Evolutionary conservation across 2,113 vertebrate genomes (phyloP), one percentile per base, ranked within the genome.

Genomic region (Eurystomus gularis): DNA sequence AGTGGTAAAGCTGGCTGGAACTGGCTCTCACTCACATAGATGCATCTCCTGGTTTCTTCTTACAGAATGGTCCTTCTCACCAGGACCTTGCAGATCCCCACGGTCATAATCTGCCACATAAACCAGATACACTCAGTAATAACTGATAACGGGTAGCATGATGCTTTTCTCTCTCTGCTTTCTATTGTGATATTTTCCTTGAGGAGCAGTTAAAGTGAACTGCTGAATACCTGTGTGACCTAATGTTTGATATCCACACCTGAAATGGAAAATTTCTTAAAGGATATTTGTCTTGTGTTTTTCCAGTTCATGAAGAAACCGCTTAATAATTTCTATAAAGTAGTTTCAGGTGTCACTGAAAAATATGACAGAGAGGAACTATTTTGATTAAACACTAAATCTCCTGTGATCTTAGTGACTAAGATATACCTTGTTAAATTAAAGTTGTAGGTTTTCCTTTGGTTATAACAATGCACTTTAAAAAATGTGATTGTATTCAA

Each of bases 1-100:
- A 42, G 62, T 4, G 20, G 12, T 9, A 15, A 62, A 80, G 9
- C 11, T 2, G 3, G 1, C 10, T 68, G 52, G 29, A 71, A 10
- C 29, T 29, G 7, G 1, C 12, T 51, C 28, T 69, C 6, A 54
- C 37, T 40, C n/a, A 54, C 16, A 2, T 2, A 5, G 3, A 4
- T 11, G 17, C n/a, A 40, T 9, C 3, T 86, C 33, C 51, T 42
- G 5, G 4, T 82, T 26, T 52, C 46, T 68, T n/a, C 16, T 57
- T 28, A 51, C 37, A 48, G 25, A 51, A 82, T 11, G 42, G 42
- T 42, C 42, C 42, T 42, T 42, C 42, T 42, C 42, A 42, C 42
- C 42, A 42, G 42, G 42, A 42, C 8, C 4, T 52, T 48, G 13
- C 23, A 62, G n/a, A 26, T 66, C 28, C 26, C 8, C n/a, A 6